These are phyloP conservation scores for Melieria omissa DNA, from an alignment of 2,888 invertebrate species.

Conservation along the genomic window DNA sequence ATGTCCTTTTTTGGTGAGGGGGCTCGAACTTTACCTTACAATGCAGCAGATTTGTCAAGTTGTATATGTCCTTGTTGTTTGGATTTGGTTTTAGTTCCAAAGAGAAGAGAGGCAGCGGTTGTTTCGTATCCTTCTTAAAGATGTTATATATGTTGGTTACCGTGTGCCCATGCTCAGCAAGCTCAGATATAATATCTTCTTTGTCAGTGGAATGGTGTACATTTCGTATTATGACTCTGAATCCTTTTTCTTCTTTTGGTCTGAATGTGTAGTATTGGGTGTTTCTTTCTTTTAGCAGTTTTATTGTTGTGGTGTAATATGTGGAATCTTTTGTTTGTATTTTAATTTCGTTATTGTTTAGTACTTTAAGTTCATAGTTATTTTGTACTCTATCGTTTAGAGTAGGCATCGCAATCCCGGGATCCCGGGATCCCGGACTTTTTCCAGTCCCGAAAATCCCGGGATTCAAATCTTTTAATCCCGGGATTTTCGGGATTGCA, in stretches of 20 bases:
- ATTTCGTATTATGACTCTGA: slow-evolving; percentile 26
- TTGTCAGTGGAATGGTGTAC: slow-evolving; percentile 24
- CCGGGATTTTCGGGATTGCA: no score
- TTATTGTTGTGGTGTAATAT: slow-evolving; percentile 15
- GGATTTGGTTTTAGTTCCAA: slow-evolving; percentile 25
- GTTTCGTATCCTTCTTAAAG: slow-evolving; percentile 5
- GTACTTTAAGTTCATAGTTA: slow-evolving; percentile 16
- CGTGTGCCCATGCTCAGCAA: slow-evolving; percentile 13
- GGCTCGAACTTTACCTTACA: slow-evolving; percentile 27
- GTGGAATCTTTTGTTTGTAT: slow-evolving; percentile 11
- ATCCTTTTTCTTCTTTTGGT: slow-evolving; percentile 20
- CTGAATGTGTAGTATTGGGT: background rate
- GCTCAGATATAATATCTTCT: slow-evolving; percentile 24
- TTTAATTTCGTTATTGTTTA: slow-evolving; percentile 20
- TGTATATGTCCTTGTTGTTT: slow-evolving; percentile 27
- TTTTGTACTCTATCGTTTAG: slow-evolving; percentile 5
- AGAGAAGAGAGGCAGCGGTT: slow-evolving; percentile 26
- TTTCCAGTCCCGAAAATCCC: no score
- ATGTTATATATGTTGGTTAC: slow-evolving; percentile 21
- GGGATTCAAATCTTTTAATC: no score
- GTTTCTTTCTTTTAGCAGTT: slow-evolving; percentile 21
- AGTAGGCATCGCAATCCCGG: no score
- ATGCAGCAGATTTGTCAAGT: slow-evolving; percentile 19
- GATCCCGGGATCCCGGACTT: no score
- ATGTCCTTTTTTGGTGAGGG: slow-evolving; percentile 24